phyloP scores from a whole-genome alignment of 2,797 vertebrate species.

The Bufotes viridis region DNA sequence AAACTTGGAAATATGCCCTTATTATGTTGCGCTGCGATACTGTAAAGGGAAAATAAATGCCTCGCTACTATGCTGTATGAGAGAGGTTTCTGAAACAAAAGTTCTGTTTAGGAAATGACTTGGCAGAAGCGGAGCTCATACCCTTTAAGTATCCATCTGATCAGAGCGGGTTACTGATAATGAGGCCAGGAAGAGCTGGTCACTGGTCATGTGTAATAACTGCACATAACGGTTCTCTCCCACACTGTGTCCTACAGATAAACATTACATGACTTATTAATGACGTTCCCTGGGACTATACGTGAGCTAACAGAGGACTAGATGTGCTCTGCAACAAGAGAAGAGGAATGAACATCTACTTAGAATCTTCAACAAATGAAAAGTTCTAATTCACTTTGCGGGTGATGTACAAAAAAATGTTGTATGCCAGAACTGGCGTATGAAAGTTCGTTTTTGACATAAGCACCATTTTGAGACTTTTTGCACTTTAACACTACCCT shows the following conservation, averaged over 20 bases:
- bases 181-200: background rate
- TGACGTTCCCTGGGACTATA: background rate
- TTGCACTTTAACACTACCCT: too few species aligned
- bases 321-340: background rate
- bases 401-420: too few species aligned
- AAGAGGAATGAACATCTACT: background rate
- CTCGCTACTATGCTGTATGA: background rate
- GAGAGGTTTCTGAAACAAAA: background rate
- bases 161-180: constrained; percentile 29
- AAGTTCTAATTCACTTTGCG: too few species aligned
- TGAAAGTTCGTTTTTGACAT: too few species aligned
- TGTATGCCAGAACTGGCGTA: too few species aligned
- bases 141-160: background rate
- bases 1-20: constrained; percentile 7
- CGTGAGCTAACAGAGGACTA: background rate
- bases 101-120: background rate
- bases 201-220: constrained; percentile 16
- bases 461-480: too few species aligned
- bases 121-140: background rate
- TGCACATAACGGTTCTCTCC: background rate
- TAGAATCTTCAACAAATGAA: background rate
- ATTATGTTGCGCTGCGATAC: background rate
- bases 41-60: background rate
- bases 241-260: background rate
- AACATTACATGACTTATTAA: background rate